Conservation (phyloP, 2,113 vertebrate genomes). For the Cyphomyrus discorhynchus region DNA sequence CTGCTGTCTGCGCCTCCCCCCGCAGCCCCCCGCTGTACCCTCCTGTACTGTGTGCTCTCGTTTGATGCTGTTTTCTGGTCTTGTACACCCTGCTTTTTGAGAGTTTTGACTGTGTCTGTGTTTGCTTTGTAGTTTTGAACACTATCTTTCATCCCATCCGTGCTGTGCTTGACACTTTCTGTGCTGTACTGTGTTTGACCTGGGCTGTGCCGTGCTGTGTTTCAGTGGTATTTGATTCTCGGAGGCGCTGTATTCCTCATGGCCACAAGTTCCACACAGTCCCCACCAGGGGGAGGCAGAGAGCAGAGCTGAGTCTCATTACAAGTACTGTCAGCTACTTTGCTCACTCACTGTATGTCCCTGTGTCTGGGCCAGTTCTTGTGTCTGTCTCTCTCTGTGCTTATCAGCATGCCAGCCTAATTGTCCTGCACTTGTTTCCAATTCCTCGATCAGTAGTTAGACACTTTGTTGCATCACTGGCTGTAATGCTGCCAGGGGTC, state of each 20-base stretch:
- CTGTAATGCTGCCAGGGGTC: background rate
- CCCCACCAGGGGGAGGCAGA: constrained; percentile 68
- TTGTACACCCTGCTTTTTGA: background rate
- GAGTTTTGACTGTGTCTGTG: background rate
- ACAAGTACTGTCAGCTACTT: constrained; percentile 65
- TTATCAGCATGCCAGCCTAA: background rate
- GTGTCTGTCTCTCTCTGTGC: constrained; percentile 17
- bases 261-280: constrained; percentile 69
- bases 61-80: background rate
- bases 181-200: constrained; percentile 27
- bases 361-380: background rate
- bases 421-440: constrained; percentile 16
- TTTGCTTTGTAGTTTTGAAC: background rate
- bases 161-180: constrained; percentile 16
- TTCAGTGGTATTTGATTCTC: constrained; percentile 92
- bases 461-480: background rate
- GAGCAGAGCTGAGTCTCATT: constrained; percentile 76
- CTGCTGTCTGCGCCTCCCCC: background rate
- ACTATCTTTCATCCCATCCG: background rate
- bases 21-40: background rate
- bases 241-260: constrained; percentile 88
- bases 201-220: constrained; percentile 55
- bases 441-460: background rate
- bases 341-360: constrained; percentile 28
- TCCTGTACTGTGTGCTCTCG: background rate